Evolutionary conservation across 2,888 invertebrate species (phyloP), one percentile per base, ranked within the genome.

Genomic region (Leptopilina drosophilae): DNA sequence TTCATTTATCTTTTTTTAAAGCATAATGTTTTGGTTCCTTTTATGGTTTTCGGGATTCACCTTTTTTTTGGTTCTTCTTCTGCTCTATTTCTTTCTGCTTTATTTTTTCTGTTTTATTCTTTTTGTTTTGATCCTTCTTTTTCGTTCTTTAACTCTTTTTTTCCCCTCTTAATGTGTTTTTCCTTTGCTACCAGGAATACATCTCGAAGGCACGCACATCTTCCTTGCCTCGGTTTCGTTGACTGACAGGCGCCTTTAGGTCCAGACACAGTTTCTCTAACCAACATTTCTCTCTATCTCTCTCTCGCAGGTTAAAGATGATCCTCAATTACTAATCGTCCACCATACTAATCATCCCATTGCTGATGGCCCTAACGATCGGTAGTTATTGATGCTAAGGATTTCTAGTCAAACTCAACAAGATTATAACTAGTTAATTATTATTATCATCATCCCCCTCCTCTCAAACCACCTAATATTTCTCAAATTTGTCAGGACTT

Each of bases 201-300:
- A 78, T 82, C 82, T 64, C 75, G 64, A 64, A 78, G 80, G 75
- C 77, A 77, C 78, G 79, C 78, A 75, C 67, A 73, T 66, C 49
- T 65, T 66, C 62, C 14, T 77, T 78, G 79, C 79, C 78, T 83
- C 64, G 77, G 81, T 83, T 81, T 73, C 81, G 79, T 79, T 82
- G 80, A 81, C 81, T 81, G 82, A 82, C 83, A 80, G 82, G 82
- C 84, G 76, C 82, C 84, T 82, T 84, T 84, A 84, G 83, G 79
- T 76, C 75, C 80, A 79, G 82, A 79, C 78, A 77, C 76, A 81
- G 81, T 81, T 64, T 80, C 67, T 15, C 15, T n/a, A 59, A n/a
- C 20, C 15, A 20, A 46, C 15, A 33, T 33, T 5, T 33, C 33
- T 33, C 5, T 33, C 33, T 33, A 2, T 33, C 33, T 33, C 33